phyloP scores from a whole-genome alignment of 2,888 invertebrate genomes.

The Zonitis immaculata region DNA sequence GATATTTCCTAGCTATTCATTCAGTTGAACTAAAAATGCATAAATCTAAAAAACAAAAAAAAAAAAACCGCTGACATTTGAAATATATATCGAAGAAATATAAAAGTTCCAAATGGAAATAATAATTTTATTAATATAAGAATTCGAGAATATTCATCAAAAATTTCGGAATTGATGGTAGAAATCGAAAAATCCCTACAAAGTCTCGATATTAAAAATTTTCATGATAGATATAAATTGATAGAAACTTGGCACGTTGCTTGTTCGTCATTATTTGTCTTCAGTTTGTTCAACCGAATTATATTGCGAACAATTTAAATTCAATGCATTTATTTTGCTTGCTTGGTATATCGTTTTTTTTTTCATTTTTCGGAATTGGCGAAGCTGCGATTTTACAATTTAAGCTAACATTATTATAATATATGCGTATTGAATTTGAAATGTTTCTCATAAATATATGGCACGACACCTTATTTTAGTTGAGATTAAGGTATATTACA shows the following conservation, averaged over 20 bases:
- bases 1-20: background rate
- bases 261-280: background rate
- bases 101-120: background rate
- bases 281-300: background rate
- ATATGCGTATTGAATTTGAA: conserved; percentile 25
- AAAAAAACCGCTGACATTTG: background rate
- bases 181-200: no score
- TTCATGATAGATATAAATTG: no score
- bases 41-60: background rate
- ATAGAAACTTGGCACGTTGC: background rate
- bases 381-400: conserved; percentile 17
- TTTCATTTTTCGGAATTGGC: background rate
- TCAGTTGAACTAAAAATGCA: background rate
- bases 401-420: conserved; percentile 18
- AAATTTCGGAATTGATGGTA: background rate
- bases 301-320: background rate
- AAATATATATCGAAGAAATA: background rate
- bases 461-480: conserved; percentile 24
- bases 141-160: background rate
- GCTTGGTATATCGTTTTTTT: no score
- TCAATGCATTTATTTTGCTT: background rate
- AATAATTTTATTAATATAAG: background rate
- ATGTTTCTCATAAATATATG: conserved; percentile 27
- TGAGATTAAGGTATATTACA: conserved; percentile 19
- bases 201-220: no score